Evolutionary conservation across 2,113 vertebrate genomes (phyloP), one percentile per base, ranked within the genome.

Genomic region (Limnothrissa miodon): DNA sequence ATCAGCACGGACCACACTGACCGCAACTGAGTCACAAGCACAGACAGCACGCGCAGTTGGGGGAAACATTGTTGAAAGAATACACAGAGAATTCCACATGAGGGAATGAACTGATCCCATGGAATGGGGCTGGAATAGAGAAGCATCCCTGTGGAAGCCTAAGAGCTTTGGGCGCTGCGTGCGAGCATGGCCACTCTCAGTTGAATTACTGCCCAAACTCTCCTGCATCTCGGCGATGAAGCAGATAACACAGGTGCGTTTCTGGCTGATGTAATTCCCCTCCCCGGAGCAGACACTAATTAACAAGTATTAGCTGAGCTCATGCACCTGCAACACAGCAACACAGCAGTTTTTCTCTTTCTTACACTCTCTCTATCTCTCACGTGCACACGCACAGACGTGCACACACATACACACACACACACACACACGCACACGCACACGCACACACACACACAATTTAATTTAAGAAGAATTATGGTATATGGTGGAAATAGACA

Each of bases 1-100:
- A 25, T 1, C 59, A 62, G 1, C 5, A 10, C 59, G 25, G 25
- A 1, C 7, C 4, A n/a, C 23, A 59, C 23, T n/a, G 13, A n/a
- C 9, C 21, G 51, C 21, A 23, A 21, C 51, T 23, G 51, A 15
- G 17, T 21, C 19, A 17, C 9, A 29, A n/a, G 25, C n/a, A 62
- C n/a, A 89, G 81, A 82, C 86, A 42, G 42, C 42, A 42, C 42
- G 6, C 42, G 42, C 42, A 42, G 42, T 2, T 42, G 6, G 42
- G 2, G 6, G 2, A 42, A 42, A 42, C 2, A 42, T 2, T 7
- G 5, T 10, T 62, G n/a, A 62, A 10, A 25, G n/a, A 62, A 25
- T 62, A 62, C n/a, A 29, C 4, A 29, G 23, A 62, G n/a, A 29
- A 29, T 29, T 25, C 25, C 25, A 29, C 1, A 10, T 6, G 17